These are phyloP conservation scores for Megalopta genalis DNA, from an alignment of 1,140 invertebrate genomes.

Conservation along the genomic window DNA sequence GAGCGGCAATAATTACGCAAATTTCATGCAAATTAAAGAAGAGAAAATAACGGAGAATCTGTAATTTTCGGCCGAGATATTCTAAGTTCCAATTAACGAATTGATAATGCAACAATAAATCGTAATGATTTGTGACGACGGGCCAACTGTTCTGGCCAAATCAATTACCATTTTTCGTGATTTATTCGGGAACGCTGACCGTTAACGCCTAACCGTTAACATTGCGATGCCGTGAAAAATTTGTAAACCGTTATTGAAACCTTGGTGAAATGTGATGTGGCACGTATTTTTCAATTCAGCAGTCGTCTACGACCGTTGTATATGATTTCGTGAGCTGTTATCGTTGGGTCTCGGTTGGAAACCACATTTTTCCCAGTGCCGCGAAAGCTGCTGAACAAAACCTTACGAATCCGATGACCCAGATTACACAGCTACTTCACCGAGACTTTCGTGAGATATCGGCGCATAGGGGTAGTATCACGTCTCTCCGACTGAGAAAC, in stretches of 20 bases:
- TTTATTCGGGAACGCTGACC: too few species aligned
- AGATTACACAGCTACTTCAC: constrained; percentile 3
- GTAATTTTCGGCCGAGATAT: background rate
- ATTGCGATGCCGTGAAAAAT: background rate
- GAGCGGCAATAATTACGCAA: background rate
- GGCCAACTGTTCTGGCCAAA: too few species aligned
- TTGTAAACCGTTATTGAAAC: background rate
- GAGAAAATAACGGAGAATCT: background rate
- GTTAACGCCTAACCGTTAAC: too few species aligned
- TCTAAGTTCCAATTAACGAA: background rate
- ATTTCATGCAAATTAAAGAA: background rate
- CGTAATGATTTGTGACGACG: too few species aligned
- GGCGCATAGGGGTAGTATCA: background rate
- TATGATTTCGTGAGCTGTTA: background rate
- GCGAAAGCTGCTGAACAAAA: constrained; percentile 13
- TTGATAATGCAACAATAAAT: too few species aligned
- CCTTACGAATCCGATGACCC: constrained; percentile 19
- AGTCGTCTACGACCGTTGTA: background rate
- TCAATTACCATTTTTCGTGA: too few species aligned
- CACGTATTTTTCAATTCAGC: background rate
- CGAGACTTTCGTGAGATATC: background rate
- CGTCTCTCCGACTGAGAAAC: background rate
- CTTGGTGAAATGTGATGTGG: too few species aligned
- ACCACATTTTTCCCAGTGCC: constrained; percentile 13
- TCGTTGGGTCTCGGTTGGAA: background rate